Percentiles rank a stretch among this genome's conserved stretches.
These are phyloP conservation scores for Tamandua tetradactyla DNA, from an alignment of 2,797 vertebrate species.

Conservation along the genomic window DNA sequence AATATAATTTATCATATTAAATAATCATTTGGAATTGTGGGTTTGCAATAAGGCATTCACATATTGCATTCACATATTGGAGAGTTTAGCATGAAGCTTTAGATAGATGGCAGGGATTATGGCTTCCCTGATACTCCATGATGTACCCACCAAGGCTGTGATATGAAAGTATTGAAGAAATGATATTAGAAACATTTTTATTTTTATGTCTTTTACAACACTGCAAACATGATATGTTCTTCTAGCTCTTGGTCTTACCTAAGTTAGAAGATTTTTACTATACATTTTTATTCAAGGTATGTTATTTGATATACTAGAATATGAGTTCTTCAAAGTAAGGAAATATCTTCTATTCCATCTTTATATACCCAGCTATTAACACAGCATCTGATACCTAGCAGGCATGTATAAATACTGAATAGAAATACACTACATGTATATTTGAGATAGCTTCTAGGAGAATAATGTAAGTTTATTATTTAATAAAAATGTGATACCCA, in stretches of 20 bases:
- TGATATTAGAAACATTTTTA: not conserved
- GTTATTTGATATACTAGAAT: slow-evolving; percentile 7
- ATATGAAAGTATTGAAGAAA: not conserved
- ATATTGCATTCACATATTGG: too few species aligned
- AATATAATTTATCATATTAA: slow-evolving; percentile 29
- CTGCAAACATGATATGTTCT: not conserved
- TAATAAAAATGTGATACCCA: slow-evolving; percentile 38
- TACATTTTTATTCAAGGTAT: not conserved
- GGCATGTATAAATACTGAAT: not conserved
- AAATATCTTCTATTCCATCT: not conserved
- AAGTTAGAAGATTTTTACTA: not conserved
- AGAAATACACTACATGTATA: not conserved
- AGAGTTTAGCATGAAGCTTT: too few species aligned
- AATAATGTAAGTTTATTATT: not conserved
- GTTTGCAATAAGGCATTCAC: not conserved
- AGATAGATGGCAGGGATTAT: not conserved
- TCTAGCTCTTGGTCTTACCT: not conserved
- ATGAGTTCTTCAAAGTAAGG: not conserved
- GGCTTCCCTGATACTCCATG: not conserved
- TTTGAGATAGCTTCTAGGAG: not conserved
- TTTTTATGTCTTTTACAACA: not conserved
- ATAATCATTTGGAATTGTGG: not conserved
- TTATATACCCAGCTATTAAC: not conserved
- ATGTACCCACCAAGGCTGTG: not conserved
- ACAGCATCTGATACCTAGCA: not conserved